A percentile compares a stretch with the other conserved stretches of the same genome.
Conservation (phyloP, 2,888 invertebrate species). For the Pandemis cinnamomeana region DNA sequence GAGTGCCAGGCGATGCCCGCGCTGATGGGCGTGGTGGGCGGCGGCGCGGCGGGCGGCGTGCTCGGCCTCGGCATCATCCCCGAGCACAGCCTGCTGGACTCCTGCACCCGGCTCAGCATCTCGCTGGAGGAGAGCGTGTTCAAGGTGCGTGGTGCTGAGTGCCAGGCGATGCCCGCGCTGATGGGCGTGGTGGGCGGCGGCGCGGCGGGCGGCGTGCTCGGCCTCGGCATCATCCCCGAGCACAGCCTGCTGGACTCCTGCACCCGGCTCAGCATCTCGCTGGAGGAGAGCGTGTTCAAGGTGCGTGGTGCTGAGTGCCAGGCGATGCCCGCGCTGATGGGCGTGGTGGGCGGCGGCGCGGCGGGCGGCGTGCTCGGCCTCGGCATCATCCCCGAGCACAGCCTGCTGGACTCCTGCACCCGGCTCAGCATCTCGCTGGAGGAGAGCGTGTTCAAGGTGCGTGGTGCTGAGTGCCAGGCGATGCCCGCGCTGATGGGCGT, state of each 20-base stretch:
- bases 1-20: constrained; percentile 96
- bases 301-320: constrained; percentile 95
- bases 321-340: constrained; percentile 93
- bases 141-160: constrained; percentile 90
- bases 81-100: constrained; percentile 93
- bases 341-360: constrained; percentile 86
- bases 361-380: constrained; percentile 81
- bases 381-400: constrained; percentile 94
- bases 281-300: constrained; percentile 88
- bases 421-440: constrained; percentile 94
- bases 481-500: constrained; percentile 92
- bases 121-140: constrained; percentile 90
- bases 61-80: constrained; percentile 90
- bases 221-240: constrained; percentile 92
- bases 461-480: constrained; percentile 96
- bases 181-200: constrained; percentile 87
- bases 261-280: constrained; percentile 93
- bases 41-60: constrained; percentile 82
- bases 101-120: constrained; percentile 93
- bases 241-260: constrained; percentile 94
- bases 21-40: constrained; percentile 88
- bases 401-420: constrained; percentile 93
- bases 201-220: constrained; percentile 80
- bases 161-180: constrained; percentile 94
- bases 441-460: constrained; percentile 85